A percentile compares a stretch with the other conserved stretches of the same genome.
These are phyloP conservation scores for Abrostola tripartita DNA, from an alignment of 2,888 invertebrate species.

Conservation along the genomic window DNA sequence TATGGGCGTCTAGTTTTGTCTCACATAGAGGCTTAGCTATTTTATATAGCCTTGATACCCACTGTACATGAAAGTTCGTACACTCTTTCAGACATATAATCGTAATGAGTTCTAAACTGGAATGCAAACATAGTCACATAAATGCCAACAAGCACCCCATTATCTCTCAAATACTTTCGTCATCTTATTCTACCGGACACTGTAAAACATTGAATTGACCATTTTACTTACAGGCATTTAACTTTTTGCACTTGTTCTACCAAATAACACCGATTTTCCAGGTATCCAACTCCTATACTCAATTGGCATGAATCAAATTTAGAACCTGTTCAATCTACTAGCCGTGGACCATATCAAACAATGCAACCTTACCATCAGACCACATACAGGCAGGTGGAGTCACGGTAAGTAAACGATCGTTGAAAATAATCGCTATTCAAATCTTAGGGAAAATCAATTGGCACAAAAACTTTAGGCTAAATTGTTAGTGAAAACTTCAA, in stretches of 20 bases:
- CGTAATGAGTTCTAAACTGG: constrained; percentile 9
- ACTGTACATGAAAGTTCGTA: neutral
- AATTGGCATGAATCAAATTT: constrained; percentile 78
- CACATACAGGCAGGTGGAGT: constrained; percentile 74
- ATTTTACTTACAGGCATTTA: constrained; percentile 22
- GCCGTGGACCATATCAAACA: constrained; percentile 46
- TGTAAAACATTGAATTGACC: neutral
- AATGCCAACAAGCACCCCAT: constrained; percentile 22
- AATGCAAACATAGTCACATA: constrained; percentile 24
- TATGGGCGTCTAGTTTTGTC: constrained; percentile 6
- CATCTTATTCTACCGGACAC: constrained; percentile 10
- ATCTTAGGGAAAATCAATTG: constrained; percentile 6
- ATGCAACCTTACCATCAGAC: constrained; percentile 19
- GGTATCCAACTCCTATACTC: constrained; percentile 70
- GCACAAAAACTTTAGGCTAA: neutral
- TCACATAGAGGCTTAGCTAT: neutral
- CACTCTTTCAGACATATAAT: neutral
- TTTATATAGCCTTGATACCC: neutral
- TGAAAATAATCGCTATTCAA: neutral
- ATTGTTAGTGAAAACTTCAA: neutral
- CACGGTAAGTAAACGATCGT: constrained; percentile 68
- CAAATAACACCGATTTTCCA: constrained; percentile 55
- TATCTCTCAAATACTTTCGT: constrained; percentile 20
- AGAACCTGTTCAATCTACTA: constrained; percentile 64
- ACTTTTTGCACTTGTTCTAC: constrained; percentile 41